Conservation (phyloP, 2,113 vertebrate genomes). For the Tichodroma muraria region DNA sequence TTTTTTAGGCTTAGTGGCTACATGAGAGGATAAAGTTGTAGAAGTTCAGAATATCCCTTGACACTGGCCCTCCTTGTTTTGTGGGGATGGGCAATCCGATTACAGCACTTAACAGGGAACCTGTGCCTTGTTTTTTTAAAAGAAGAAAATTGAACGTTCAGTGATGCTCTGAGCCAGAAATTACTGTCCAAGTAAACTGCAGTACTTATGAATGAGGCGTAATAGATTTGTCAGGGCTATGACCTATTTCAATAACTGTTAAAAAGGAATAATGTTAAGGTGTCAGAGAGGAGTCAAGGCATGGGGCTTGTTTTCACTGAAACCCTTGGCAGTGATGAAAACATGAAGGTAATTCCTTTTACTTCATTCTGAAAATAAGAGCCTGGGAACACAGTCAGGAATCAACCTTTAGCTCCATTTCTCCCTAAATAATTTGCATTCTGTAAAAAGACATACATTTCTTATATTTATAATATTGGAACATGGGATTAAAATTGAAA, state of each 20-base stretch:
- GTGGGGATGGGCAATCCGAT: not conserved
- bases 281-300: not conserved
- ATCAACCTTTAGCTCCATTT: not conserved
- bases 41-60: not conserved
- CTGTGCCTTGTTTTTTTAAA: not conserved
- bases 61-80: not conserved
- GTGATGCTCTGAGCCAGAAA: not conserved
- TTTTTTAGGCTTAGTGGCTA: not conserved
- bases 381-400: not conserved
- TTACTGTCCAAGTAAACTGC: not conserved
- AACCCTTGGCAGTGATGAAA: not conserved
- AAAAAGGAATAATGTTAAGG: not conserved
- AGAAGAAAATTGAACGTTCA: not conserved
- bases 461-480: not conserved
- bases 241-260: not conserved
- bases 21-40: not conserved
- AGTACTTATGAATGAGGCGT: not conserved
- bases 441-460: not conserved
- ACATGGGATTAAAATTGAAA: not conserved
- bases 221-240: not conserved
- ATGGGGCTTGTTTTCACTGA: not conserved
- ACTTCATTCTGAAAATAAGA: not conserved
- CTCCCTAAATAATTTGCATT: not conserved
- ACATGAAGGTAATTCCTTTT: not conserved
- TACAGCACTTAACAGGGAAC: not conserved